Evolutionary conservation across 2,113 vertebrate genomes (phyloP).

Genomic region (Gymnobelideus leadbeateri): DNA sequence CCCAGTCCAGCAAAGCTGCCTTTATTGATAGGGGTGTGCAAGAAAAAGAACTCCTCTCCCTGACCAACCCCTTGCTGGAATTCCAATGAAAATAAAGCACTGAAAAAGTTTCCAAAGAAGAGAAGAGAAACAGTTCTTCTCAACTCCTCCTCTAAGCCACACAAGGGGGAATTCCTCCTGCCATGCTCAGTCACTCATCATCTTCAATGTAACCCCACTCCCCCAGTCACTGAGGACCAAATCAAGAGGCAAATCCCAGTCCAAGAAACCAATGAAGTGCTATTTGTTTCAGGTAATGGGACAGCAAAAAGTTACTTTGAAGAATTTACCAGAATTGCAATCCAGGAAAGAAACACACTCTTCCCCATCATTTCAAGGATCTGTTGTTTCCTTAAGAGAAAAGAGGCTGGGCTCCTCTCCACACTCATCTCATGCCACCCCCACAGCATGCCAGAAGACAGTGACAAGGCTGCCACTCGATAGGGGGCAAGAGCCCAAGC

Average conservation of each 20-base stretch:
- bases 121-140: neutral
- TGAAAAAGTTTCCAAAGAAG: neutral
- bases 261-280: neutral
- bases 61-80: neutral
- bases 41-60: neutral
- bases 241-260: neutral
- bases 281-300: conserved; percentile 22
- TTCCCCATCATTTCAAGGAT: conserved; percentile 36
- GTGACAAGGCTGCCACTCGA: conserved; percentile 63
- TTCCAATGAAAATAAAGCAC: neutral
- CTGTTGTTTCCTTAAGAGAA: conserved; percentile 27
- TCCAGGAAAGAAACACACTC: conserved; percentile 42
- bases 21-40: neutral
- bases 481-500: conserved; percentile 67
- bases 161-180: neutral
- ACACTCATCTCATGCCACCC: conserved; percentile 37
- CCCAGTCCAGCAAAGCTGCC: neutral
- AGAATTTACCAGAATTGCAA: conserved; percentile 30
- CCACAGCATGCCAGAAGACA: conserved; percentile 44
- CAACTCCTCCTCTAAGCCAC: neutral
- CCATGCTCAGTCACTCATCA: neutral
- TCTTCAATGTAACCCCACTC: too few species aligned
- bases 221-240: neutral
- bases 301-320: neutral
- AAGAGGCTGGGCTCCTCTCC: conserved; percentile 41